These are phyloP conservation scores for Conus ventricosus DNA, from an alignment of 1,140 invertebrate genomes.

Conservation along the genomic window DNA sequence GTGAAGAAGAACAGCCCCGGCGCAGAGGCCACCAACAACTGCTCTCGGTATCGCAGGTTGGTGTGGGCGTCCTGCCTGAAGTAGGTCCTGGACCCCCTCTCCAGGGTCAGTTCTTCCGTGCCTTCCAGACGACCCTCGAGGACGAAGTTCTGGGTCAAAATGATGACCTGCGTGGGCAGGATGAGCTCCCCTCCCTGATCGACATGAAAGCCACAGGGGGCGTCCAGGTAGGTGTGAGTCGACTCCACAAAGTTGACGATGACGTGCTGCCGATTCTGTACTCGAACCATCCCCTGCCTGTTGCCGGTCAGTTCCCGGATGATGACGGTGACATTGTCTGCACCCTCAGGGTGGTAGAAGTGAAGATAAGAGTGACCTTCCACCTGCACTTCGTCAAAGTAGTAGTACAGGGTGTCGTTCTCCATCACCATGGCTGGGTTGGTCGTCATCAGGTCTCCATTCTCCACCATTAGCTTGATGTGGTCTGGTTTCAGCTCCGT, in stretches of 20 bases:
- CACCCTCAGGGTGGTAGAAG: constrained; percentile 60
- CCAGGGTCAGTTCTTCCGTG: constrained; percentile 57
- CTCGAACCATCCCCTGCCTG: constrained; percentile 59
- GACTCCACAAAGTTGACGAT: constrained; percentile 62
- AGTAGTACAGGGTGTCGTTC: constrained; percentile 58
- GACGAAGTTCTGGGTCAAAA: constrained; percentile 53
- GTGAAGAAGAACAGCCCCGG: constrained; percentile 53
- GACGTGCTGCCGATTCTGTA: constrained; percentile 58
- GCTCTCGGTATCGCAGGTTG: constrained; percentile 27
- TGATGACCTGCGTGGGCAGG: constrained; percentile 55
- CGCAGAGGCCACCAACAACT: constrained; percentile 28
- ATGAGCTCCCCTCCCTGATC: constrained; percentile 61
- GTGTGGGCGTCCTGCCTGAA: constrained; percentile 51
- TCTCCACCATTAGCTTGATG: constrained; percentile 59
- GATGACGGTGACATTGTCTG: constrained; percentile 57
- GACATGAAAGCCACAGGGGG: constrained; percentile 66
- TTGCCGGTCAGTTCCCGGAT: constrained; percentile 65
- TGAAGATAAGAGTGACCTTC: constrained; percentile 64
- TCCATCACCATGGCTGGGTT: constrained; percentile 67
- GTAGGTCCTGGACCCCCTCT: constrained; percentile 56
- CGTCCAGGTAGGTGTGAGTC: constrained; percentile 64
- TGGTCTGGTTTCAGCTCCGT: constrained; percentile 63
- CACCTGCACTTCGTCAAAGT: constrained; percentile 67
- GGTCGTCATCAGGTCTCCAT: constrained; percentile 51
- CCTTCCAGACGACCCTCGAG: constrained; percentile 60